Base-by-base conservation (phyloP, 2,888 invertebrate species). In the Melipona bicolor region DNA sequence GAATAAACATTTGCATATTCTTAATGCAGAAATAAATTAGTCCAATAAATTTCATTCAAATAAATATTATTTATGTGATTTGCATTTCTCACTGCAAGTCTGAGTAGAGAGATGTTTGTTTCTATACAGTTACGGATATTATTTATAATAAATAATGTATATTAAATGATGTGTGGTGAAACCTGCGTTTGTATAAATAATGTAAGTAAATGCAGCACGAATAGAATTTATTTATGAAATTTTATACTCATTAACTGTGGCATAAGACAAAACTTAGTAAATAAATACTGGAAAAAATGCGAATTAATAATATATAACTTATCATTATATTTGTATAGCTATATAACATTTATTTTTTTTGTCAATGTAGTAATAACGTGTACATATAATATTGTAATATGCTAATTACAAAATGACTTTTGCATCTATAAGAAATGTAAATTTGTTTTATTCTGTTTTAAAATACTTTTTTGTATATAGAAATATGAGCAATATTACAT, bases 221-320 rank as follows among this genome's bases (percentile, higher is more conserved):
- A 50, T 72, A 81, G 78, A 70, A 54, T 79, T 71, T 56, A 70
- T 75, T 79, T 81, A 49, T 59, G 69, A 80, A 83, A 36, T 88
- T 88, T 88, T 88, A 73, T 84, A 88, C 83, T 84, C 77, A 72
- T 88, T 78, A 81, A 76, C 77, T 88, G 75, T 88, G 77, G 74
- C 81, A 85, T 88, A 86, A 83, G 81, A 62, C 27, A 65, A 81
- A 83, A 70, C 43, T 74, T 72, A 69, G 24, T 81, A 86, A 76
- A 67, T 81, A 86, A 76, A 67, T 78, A 76, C 24, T 86, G 76
- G 50, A 65, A 77, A 79, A 36, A 56, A 24, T 52, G n/a, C 54
- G 43, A 76, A 79, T 52, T 69, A 64, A 70, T 62, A 59, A 13
- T 62, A 54, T 72, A 62, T 32, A 73, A 70, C 59, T 61, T 69